Evolutionary conservation across 2,888 invertebrate genomes (phyloP), one percentile per base, ranked within the genome.

Genomic region (Gisinianus flammeolus): DNA sequence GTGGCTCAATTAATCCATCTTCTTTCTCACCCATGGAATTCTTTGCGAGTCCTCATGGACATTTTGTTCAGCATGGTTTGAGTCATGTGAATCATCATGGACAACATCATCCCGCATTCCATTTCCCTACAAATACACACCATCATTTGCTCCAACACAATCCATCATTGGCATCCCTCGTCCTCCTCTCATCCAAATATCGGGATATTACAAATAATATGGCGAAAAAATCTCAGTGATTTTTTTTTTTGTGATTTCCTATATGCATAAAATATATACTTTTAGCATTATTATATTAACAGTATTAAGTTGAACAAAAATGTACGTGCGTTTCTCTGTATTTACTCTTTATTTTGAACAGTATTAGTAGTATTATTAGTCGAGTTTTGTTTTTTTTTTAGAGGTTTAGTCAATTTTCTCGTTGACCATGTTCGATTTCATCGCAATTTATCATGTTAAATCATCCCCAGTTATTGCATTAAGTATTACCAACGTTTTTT

Each of bases 141-240:
- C 73, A 79, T 35, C 80, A 76, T 26, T 76, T 83, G 28, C 78
- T 82, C 28, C 82, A 84, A 67, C 82, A 83, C 30, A 84, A 84
- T 79, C 83, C 84, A 5, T 81, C 81, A 2, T 35, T 82, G 31
- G 81, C 81, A 2, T 81, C 82, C 6, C 79, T 83, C 26, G 81
- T 83, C 79, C 74, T 83, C 19, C 77, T 83, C 26, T 83, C 82
- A 0, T 83, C 83, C 31, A 80, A 82, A 66, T 83, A 83, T 66
- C 75, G 82, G n/a, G 83, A 83, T 76, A 80, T 83, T 44, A 79
- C 82, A 8, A 80, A 81, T 56, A 81, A 72, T 67, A 82, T 82
- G 72, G 76, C 80, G 5, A 81, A 79, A 70, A 54, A 69, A 33
- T 72, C 72, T 56, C 62, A 62, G 62, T 62, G 62, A 62, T 22